Evolutionary conservation across 2,797 vertebrate species (phyloP).

Genomic region (Ambastaia sidthimunki): DNA sequence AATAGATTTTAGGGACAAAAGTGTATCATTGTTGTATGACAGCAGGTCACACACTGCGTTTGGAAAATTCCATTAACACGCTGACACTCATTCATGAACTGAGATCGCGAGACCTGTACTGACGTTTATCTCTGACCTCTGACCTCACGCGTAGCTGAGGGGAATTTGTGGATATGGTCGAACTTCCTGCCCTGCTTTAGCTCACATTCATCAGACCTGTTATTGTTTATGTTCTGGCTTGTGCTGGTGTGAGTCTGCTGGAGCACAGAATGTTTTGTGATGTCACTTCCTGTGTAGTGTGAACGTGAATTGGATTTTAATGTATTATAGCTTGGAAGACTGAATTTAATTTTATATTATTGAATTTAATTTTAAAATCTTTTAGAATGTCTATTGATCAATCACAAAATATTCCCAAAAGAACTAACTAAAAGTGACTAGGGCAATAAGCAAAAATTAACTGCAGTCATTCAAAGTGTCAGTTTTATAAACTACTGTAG

Average conservation of each 20-base stretch:
- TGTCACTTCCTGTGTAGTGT: neutral
- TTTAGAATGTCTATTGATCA: too few species aligned
- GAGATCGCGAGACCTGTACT: conserved; percentile 17
- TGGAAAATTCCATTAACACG: conserved; percentile 1
- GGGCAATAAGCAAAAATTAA: too few species aligned
- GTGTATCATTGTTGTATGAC: neutral
- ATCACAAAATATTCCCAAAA: too few species aligned
- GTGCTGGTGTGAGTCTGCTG: conserved; percentile 43
- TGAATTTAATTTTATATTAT: too few species aligned
- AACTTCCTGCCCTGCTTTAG: conserved; percentile 48
- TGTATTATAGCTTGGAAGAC: neutral
- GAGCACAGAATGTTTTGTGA: neutral
- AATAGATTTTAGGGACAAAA: conserved; percentile 9
- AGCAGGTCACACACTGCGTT: neutral
- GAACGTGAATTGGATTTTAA: neutral
- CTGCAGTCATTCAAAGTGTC: neutral
- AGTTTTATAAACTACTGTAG: neutral
- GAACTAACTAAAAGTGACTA: too few species aligned
- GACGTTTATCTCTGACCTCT: conserved; percentile 41
- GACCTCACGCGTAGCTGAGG: conserved; percentile 33
- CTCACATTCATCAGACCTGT: conserved; percentile 63
- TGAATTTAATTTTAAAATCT: too few species aligned
- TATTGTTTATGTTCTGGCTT: conserved; percentile 67
- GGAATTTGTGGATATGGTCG: conserved; percentile 47
- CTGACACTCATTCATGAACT: neutral